These are phyloP conservation scores for Crotophaga sulcirostris DNA, from an alignment of 2,113 vertebrate genomes.

Conservation along the genomic window DNA sequence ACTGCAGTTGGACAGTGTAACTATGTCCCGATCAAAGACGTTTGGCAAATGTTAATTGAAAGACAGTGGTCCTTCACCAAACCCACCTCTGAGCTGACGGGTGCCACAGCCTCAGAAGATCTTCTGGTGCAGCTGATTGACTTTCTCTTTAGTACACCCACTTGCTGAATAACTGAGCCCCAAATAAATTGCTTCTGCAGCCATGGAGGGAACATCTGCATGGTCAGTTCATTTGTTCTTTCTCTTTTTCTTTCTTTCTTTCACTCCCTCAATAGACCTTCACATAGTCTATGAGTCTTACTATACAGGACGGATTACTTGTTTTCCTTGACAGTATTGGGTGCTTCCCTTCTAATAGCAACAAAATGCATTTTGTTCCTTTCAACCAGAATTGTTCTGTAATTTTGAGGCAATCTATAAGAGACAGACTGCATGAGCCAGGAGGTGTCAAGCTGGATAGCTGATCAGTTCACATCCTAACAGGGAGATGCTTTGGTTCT, in stretches of 20 bases:
- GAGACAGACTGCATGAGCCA: not conserved
- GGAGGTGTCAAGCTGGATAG: accelerated
- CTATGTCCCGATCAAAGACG: accelerated
- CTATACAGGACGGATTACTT: not conserved
- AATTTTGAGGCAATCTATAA: not conserved
- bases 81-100: not conserved
- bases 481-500: not conserved
- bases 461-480: not conserved
- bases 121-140: not conserved
- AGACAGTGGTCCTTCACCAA: not conserved
- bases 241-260: not conserved
- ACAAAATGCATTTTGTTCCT: not conserved
- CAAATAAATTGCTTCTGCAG: not conserved
- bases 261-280: too few species aligned
- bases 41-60: not conserved
- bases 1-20: not conserved
- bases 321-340: not conserved
- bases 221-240: not conserved
- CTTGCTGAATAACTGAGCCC: not conserved
- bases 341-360: not conserved
- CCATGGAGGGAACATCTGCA: not conserved
- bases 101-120: not conserved
- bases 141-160: not conserved
- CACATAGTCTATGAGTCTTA: accelerated
- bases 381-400: not conserved